Evolutionary conservation across 1,140 invertebrate species (phyloP).

Genomic region (Ganaspis sp.): DNA sequence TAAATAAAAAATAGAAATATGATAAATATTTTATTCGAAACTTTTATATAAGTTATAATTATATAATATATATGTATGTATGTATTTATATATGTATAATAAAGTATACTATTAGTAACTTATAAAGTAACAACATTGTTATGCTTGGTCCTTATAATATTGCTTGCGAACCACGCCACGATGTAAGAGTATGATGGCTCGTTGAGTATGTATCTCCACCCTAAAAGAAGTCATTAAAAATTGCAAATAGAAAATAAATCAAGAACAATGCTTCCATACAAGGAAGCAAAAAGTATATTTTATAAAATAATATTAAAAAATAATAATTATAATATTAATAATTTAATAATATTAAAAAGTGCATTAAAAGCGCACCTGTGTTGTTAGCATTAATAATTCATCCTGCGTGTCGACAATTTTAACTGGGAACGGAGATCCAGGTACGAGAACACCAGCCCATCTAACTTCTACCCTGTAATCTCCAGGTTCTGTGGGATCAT

Average conservation of each 20-base stretch:
- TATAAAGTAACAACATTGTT: constrained; percentile 69
- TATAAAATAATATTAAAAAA: too few relatives aligned
- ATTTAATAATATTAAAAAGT: too few relatives aligned
- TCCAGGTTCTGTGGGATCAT: constrained; percentile 98
- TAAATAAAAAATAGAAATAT: constrained; percentile 41
- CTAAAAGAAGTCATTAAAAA: constrained; percentile 56
- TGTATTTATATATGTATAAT: constrained; percentile 70
- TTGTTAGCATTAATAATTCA: constrained; percentile 82
- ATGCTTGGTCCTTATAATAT: constrained; percentile 69
- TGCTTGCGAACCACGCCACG: constrained; percentile 76
- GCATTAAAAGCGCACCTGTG: too few relatives aligned
- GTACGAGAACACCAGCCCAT: constrained; percentile 98
- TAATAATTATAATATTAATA: too few relatives aligned
- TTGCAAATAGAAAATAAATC: constrained; percentile 32
- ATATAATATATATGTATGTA: too few relatives aligned
- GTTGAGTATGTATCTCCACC: constrained; percentile 73
- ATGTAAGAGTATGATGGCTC: constrained; percentile 74
- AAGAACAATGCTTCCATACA: too few relatives aligned
- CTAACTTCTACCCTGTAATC: constrained; percentile 98
- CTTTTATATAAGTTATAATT: constrained; percentile 71
- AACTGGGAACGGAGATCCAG: constrained; percentile 97
- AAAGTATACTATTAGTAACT: constrained; percentile 72
- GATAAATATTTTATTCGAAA: constrained; percentile 65
- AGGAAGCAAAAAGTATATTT: too few relatives aligned
- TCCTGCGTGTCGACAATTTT: constrained; percentile 99